These are phyloP conservation scores for Nematopogon swammerdamellus DNA, from an alignment of 2,888 invertebrate species.

Conservation along the genomic window DNA sequence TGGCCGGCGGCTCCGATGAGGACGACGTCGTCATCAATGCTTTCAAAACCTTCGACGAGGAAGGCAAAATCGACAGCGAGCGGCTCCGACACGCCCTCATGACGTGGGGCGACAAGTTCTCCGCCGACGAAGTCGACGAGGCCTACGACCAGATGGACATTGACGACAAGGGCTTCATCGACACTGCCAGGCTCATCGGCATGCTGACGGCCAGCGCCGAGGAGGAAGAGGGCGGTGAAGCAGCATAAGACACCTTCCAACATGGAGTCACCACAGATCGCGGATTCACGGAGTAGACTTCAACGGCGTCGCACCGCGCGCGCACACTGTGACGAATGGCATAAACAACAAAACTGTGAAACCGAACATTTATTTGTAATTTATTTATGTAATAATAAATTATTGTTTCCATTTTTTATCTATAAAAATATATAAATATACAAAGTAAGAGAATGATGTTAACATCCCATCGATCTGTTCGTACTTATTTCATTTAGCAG, in stretches of 20 bases:
- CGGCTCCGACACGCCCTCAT: constrained; percentile 87
- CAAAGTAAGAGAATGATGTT: constrained; percentile 9
- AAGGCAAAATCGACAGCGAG: constrained; percentile 86
- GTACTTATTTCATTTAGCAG: constrained; percentile 4
- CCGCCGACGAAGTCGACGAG: constrained; percentile 83
- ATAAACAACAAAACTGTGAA: constrained; percentile 23
- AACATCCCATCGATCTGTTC: not conserved
- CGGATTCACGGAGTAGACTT: not conserved
- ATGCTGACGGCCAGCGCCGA: constrained; percentile 86
- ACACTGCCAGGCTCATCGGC: constrained; percentile 81
- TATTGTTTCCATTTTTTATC: constrained; percentile 55
- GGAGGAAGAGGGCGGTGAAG: constrained; percentile 68
- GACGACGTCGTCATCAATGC: constrained; percentile 90
- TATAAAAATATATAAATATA: constrained; percentile 53
- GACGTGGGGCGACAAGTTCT: constrained; percentile 93
- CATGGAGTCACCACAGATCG: not conserved
- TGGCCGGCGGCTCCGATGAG: constrained; percentile 89
- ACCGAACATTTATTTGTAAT: constrained; percentile 32
- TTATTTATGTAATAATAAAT: constrained; percentile 34
- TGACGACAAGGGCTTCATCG: constrained; percentile 87
- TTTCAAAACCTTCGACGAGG: constrained; percentile 88
- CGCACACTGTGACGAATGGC: constrained; percentile 14
- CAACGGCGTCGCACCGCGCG: not conserved
- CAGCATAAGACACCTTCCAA: constrained; percentile 27
- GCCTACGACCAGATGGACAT: constrained; percentile 92